Percentiles rank a stretch among this genome's conserved stretches.
phyloP scores from a whole-genome alignment of 1,140 invertebrate genomes.

The Brachionus manjavacas region DNA sequence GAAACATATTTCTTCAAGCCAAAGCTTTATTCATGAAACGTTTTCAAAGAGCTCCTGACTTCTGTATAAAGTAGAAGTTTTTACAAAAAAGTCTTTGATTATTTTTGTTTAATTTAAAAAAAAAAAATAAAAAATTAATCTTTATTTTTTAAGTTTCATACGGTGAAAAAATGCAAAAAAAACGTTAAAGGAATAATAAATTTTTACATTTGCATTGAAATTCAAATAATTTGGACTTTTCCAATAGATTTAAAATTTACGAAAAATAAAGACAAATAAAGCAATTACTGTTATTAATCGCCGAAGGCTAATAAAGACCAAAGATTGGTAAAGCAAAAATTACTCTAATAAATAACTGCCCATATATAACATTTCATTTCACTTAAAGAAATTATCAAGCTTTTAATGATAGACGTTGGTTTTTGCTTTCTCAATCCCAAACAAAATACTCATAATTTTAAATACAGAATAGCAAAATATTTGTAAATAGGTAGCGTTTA shows the following conservation, averaged over 20 bases:
- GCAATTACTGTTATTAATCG: not conserved
- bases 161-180: slow-evolving; percentile 6
- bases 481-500: not conserved
- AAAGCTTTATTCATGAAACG: too few relatives aligned
- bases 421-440: not conserved
- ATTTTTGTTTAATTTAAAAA: not conserved
- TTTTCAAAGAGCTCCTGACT: too few relatives aligned
- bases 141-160: not conserved
- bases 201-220: slow-evolving; percentile 23
- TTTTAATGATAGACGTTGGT: not conserved
- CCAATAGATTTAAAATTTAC: not conserved
- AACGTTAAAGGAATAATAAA: not conserved
- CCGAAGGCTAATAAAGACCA: not conserved
- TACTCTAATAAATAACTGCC: not conserved
- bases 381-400: not conserved
- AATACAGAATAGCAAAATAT: not conserved
- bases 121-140: not conserved
- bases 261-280: not conserved
- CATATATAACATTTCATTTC: not conserved
- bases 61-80: too few relatives aligned
- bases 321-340: not conserved
- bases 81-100: too few relatives aligned
- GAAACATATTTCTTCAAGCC: too few relatives aligned
- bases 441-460: not conserved
- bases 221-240: not conserved